phyloP scores from a whole-genome alignment of 2,888 invertebrate species.

The Andrena praecox region DNA sequence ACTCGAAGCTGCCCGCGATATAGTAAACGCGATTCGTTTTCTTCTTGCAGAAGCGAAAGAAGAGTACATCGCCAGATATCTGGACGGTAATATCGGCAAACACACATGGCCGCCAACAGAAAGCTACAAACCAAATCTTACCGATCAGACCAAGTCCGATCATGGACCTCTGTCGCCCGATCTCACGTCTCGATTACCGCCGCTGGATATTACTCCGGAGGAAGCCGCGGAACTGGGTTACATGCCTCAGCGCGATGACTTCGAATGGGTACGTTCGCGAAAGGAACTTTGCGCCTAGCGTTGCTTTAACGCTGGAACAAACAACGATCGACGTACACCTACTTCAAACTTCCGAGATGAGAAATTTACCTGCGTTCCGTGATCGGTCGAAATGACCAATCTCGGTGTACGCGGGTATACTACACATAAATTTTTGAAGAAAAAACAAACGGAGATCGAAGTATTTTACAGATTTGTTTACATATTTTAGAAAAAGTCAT shows the following conservation, averaged over 20 bases:
- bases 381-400: no score
- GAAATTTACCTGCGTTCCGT: no score
- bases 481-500: no score
- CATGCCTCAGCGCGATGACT: conserved; percentile 98
- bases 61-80: conserved; percentile 94
- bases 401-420: no score
- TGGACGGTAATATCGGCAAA: conserved; percentile 95
- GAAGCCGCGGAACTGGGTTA: conserved; percentile 96
- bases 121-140: conserved; percentile 89
- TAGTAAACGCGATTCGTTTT: background rate
- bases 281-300: background rate
- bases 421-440: no score
- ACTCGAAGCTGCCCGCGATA: background rate
- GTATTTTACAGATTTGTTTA: no score
- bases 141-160: conserved; percentile 91
- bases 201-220: conserved; percentile 92
- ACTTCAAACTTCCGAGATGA: no score
- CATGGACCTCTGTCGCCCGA: conserved; percentile 93
- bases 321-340: no score
- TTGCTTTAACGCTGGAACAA: no score
- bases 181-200: conserved; percentile 90
- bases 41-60: conserved; percentile 92
- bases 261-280: conserved; percentile 91
- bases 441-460: no score
- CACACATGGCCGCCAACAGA: conserved; percentile 93